Conservation (phyloP, 2,113 vertebrate species). For the Tychaedon coryphoeus region DNA sequence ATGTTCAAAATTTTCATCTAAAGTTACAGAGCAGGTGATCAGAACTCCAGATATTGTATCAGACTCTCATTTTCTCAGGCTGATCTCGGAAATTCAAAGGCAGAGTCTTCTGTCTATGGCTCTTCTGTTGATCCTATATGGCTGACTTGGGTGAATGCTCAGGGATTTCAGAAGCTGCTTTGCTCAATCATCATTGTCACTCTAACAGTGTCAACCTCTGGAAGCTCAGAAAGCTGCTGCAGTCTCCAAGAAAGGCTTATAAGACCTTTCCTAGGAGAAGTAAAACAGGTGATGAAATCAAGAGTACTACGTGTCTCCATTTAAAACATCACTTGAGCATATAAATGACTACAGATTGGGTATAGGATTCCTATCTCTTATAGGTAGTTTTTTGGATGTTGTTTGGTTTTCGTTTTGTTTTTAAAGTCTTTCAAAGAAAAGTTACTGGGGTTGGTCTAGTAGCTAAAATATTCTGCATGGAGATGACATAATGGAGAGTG, state of each 20-base stretch:
- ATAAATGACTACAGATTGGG: not conserved
- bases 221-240: not conserved
- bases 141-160: not conserved
- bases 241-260: not conserved
- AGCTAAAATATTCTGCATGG: not conserved
- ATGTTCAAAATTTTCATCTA: not conserved
- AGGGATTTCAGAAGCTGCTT: not conserved
- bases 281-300: not conserved
- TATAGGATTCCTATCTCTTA: not conserved
- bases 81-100: not conserved
- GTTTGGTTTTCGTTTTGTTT: not conserved
- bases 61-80: not conserved
- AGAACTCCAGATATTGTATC: not conserved
- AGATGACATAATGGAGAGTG: not conserved
- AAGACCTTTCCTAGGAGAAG: not conserved
- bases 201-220: not conserved
- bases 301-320: rapidly evolving
- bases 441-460: not conserved
- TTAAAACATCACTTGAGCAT: not conserved
- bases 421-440: not conserved
- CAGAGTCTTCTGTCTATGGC: not conserved
- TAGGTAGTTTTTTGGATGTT: not conserved
- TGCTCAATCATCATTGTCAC: not conserved
- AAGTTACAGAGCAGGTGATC: not conserved
- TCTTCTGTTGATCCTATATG: not conserved